phyloP scores from a whole-genome alignment of 2,113 vertebrate genomes.

The Oophaga pumilio region DNA sequence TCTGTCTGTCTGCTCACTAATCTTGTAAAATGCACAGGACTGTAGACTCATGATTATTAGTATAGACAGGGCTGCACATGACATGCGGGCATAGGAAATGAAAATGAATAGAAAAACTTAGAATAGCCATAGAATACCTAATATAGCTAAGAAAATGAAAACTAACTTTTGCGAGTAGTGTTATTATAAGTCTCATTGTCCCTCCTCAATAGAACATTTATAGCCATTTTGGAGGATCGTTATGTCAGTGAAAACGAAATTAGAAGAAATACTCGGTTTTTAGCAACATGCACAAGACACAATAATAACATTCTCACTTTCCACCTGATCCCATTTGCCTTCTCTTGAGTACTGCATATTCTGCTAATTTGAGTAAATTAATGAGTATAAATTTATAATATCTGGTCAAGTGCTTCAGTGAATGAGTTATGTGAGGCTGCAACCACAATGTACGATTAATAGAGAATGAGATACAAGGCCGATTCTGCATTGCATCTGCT shows the following conservation, averaged over 20 bases:
- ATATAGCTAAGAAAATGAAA: neutral
- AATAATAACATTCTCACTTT: neutral
- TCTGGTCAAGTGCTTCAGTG: neutral
- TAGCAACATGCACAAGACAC: neutral
- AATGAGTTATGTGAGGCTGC: neutral
- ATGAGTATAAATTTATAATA: neutral
- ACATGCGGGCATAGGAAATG: no score
- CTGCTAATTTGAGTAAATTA: neutral
- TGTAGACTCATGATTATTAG: no score
- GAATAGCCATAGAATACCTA: no score
- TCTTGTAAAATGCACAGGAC: no score
- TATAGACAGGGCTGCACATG: no score
- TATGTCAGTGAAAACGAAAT: neutral
- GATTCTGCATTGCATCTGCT: neutral
- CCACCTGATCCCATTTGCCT: neutral
- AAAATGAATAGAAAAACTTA: no score
- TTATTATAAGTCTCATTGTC: neutral
- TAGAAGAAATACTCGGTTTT: neutral
- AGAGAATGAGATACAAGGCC: neutral
- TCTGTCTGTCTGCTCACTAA: no score
- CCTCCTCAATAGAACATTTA: neutral
- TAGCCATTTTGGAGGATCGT: neutral
- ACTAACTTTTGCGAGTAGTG: neutral
- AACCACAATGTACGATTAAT: neutral
- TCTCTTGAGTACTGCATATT: neutral